A percentile compares a stretch with the other conserved stretches of the same genome.
These are phyloP conservation scores for Drosophila triauraria DNA, from an alignment of 1,140 invertebrate species.

Conservation along the genomic window DNA sequence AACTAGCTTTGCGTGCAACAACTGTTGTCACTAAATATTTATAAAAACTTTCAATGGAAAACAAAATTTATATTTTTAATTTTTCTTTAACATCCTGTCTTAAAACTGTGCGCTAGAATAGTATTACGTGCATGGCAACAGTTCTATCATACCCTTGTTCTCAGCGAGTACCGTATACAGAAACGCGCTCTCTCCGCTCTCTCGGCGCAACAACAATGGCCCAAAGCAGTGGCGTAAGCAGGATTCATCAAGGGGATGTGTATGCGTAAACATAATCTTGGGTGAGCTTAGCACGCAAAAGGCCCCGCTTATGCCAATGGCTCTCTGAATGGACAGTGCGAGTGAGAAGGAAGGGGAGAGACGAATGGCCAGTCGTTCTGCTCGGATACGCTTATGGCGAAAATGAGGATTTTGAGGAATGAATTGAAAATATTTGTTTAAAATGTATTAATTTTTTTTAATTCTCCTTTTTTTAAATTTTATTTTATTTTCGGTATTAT, in stretches of 20 bases:
- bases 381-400: background rate
- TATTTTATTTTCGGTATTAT: too few species aligned
- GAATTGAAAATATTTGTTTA: background rate
- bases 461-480: too few species aligned
- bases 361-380: background rate
- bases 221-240: background rate
- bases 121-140: too few species aligned
- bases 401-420: background rate
- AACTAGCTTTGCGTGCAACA: too few species aligned
- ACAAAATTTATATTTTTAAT: too few species aligned
- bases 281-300: background rate
- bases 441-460: too few species aligned
- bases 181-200: background rate
- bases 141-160: background rate
- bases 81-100: too few species aligned
- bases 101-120: too few species aligned
- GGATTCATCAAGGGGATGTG: background rate
- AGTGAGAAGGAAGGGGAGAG: background rate
- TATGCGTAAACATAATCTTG: background rate
- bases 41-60: too few species aligned
- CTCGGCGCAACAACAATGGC: slow-evolving; percentile 12
- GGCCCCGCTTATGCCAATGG: background rate
- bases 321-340: background rate
- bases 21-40: too few species aligned
- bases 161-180: background rate